Evolutionary conservation across 2,797 vertebrate species (phyloP), one percentile per base, ranked within the genome.

Genomic region (Aulostomus chinensis): DNA sequence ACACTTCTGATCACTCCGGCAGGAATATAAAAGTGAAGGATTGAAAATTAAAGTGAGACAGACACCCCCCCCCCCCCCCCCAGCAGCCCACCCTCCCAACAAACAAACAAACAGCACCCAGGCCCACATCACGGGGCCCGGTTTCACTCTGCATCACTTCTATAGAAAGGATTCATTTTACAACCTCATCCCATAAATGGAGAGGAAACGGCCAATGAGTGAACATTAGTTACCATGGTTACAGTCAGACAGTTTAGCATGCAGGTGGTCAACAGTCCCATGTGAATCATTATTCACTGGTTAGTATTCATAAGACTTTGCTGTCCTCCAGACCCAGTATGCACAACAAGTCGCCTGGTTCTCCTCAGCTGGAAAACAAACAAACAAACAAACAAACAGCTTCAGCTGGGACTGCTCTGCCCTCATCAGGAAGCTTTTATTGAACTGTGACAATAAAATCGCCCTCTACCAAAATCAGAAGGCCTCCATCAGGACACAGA

Each of bases 221-320:
- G 39, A 57, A 42, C 41, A 67, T 77, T 71, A 64, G 73, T 82
- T 83, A 63, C 78, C 62, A 84, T 80, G 66, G 84, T 58, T 73
- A 80, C 78, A 15, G 14, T 18, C 41, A 37, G 39, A 61, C 60
- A 77, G 58, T 58, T 76, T 73, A 36, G 40, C 53, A 78, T 54
- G 68, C 38, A 42, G 53, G 60, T 37, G 60, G 72, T 76, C 71
- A 68, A 29, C 56, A 43, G 67, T 42, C 31, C 42, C 38, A 42
- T 37, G 38, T 22, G 37, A 30, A 37, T 42, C 33, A 57, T 64
- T 79, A 82, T 78, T 46, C 48, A 54, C 16, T 40, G 22, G 58
- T 64, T 55, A 45, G 68, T 80, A 76, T 67, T 71, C 52, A 57
- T 17, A 62, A 46, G 38, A 36, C 20, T 40, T 52, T 22, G 17